Evolutionary conservation across 2,888 invertebrate genomes (phyloP), one percentile per base, ranked within the genome.

Genomic region (Xanthia togata): DNA sequence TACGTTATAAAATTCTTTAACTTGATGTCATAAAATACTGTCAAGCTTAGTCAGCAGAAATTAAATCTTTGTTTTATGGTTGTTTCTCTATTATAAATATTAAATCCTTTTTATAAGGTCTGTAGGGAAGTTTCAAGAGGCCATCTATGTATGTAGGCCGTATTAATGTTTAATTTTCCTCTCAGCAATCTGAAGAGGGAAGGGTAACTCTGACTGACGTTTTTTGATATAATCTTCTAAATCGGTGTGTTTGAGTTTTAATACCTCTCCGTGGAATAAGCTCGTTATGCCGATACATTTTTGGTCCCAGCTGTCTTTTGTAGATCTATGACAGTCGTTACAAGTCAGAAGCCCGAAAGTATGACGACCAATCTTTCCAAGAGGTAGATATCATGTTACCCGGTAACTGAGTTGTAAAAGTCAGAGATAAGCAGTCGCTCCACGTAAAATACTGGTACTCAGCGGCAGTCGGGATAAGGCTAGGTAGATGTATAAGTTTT

Each of bases 51-150:
- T 73, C 64, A 53, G 60, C 76, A n/a, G 12, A 80, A 73, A 78
- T 72, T 41, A 80, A 65, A 53, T 31, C 38, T 75, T 55, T 47
- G 57, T 81, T 78, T 81, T 78, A 78, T 47, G 65, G 20, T 11
- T 50, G 26, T n/a, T 4, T 38, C 26, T 60, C 76, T 23, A 60
- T 78, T 59, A 53, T 35, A 76, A 31, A 65, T 55, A 65, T 75
- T 60, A 76, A 81, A 78, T 81, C 41, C 31, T 47, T 80, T 20
- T n/a, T 44, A n/a, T 79, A 23, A 47, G 44, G 64, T 35, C 26
- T 44, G 23, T 20, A 23, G 8, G 5, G 44, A 57, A 64, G 57
- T 65, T 74, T 38, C 35, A n/a, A 76, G 20, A 17, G 4, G 1
- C 20, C 1, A 53, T 31, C 65, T 55, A 60, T 26, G 35, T 80